Base-by-base conservation (phyloP, 2,888 invertebrate genomes). In the Prosopocoilus inquinatus region DNA sequence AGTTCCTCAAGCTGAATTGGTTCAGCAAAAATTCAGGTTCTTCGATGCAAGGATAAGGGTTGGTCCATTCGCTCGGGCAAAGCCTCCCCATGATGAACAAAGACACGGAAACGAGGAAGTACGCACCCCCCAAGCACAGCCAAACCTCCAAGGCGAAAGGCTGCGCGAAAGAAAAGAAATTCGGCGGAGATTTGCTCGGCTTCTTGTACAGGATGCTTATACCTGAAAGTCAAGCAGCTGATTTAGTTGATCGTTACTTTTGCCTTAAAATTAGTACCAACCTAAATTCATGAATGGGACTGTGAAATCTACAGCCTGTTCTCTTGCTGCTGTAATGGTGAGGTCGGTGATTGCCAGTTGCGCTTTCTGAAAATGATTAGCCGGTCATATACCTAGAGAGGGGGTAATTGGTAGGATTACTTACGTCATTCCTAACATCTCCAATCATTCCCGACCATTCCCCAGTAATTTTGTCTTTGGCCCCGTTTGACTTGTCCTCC, bases 331-430 rank as follows among this genome's bases (percentile, higher is more conserved):
- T 7, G 96, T 96, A 68, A 91, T 90, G 2, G 91, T 90, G 65
- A 97, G 81, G 73, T 96, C 95, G 2, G 94, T 94, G 50, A 97
- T 93, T 1, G 93, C 96, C 72, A 97, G 84, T 78, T 96, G 91
- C 12, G 89, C 93, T 9, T 11, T 11, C 53, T 53, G 15, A 11
- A 20, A 16, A 20, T 9, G n/a, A n/a, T 16, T 15, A 2, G 3
- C 16, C 7, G 9, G n/a, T 16, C 16, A 5, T 43, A 43, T 7
- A 13, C n/a, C n/a, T 11, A 16, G 32, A n/a, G 11, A 2, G 32
- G 9, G 32, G 7, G 2, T 45, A n/a, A 8, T 45, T n/a, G 2
- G 16, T 20, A 28, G 1, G 32, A n/a, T 9, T 45, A 41, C 72
- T 68, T 67, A 80, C 81, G 45, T 70, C 72, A 48, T 74, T 71